Conservation (phyloP, 2,888 invertebrate genomes). For the Caenorhabditis plicata region DNA sequence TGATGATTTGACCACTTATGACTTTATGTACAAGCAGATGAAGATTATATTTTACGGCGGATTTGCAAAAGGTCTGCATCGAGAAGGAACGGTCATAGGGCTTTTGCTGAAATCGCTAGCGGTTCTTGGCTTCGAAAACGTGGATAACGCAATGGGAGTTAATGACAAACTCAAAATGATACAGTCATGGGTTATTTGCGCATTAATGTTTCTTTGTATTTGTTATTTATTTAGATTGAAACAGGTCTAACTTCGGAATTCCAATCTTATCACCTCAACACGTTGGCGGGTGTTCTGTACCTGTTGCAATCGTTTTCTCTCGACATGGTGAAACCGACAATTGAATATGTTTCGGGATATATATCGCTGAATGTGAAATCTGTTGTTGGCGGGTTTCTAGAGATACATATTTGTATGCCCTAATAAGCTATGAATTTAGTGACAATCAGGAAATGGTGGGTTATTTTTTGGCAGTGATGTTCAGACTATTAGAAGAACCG, state of each 20-base stretch:
- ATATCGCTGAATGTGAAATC: too few species aligned
- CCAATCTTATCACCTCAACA: conserved; percentile 5
- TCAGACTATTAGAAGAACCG: too few species aligned
- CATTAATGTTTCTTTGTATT: not conserved
- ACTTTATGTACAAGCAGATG: conserved; percentile 43
- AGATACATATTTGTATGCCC: too few species aligned
- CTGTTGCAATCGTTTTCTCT: conserved; percentile 50
- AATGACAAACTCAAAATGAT: conserved; percentile 14
- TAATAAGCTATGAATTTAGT: too few species aligned
- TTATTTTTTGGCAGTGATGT: too few species aligned
- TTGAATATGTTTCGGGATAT: not conserved
- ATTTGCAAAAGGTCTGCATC: not conserved
- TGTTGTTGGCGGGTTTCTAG: too few species aligned
- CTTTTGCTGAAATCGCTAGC: conserved; percentile 52
- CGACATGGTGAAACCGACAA: conserved; percentile 24
- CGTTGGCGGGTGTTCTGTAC: conserved; percentile 51
- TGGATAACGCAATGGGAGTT: conserved; percentile 5
- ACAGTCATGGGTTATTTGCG: conserved; percentile 9
- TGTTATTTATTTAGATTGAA: conserved; percentile 13
- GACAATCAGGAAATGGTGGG: too few species aligned
- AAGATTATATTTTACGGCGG: conserved; percentile 12
- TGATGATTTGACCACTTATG: conserved; percentile 52
- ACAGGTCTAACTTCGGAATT: conserved; percentile 13
- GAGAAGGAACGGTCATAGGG: conserved; percentile 20
- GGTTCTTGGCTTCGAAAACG: conserved; percentile 44